Evolutionary conservation across 2,797 vertebrate species (phyloP).

Genomic region (Chelmon rostratus): DNA sequence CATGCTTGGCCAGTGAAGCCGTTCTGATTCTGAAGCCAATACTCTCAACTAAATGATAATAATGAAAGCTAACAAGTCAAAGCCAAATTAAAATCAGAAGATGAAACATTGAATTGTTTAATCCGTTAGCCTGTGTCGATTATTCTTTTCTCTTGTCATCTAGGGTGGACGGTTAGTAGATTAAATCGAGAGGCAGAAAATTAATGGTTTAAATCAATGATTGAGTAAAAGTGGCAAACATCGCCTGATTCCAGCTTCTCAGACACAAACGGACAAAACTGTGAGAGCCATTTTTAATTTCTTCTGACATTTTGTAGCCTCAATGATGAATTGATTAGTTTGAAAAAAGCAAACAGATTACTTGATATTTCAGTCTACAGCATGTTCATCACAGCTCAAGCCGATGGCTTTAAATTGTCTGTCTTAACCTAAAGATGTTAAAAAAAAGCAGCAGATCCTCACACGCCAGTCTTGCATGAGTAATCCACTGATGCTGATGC

Average conservation of each 20-base stretch:
- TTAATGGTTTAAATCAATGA: not conserved
- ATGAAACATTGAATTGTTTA: not conserved
- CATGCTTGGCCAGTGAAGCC: too few relatives aligned
- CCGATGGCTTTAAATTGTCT: not conserved
- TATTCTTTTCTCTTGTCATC: not conserved
- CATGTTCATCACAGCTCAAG: not conserved
- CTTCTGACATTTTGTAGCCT: not conserved
- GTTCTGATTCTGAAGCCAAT: not conserved
- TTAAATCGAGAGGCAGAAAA: not conserved
- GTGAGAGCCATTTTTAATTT: too few relatives aligned
- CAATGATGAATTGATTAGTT: not conserved
- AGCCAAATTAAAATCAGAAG: not conserved
- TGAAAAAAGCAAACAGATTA: accelerated
- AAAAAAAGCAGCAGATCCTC: too few relatives aligned
- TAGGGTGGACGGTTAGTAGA: not conserved
- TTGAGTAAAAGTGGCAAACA: not conserved
- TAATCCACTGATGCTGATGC: not conserved
- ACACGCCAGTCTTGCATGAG: too few relatives aligned
- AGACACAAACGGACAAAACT: not conserved
- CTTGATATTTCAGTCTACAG: not conserved
- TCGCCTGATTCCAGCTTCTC: not conserved
- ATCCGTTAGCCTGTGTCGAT: not conserved
- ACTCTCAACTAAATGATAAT: too few relatives aligned
- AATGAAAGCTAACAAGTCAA: not conserved
- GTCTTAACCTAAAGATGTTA: not conserved